phyloP scores from a whole-genome alignment of 2,113 vertebrate genomes.

The Calidris pygmaea region DNA sequence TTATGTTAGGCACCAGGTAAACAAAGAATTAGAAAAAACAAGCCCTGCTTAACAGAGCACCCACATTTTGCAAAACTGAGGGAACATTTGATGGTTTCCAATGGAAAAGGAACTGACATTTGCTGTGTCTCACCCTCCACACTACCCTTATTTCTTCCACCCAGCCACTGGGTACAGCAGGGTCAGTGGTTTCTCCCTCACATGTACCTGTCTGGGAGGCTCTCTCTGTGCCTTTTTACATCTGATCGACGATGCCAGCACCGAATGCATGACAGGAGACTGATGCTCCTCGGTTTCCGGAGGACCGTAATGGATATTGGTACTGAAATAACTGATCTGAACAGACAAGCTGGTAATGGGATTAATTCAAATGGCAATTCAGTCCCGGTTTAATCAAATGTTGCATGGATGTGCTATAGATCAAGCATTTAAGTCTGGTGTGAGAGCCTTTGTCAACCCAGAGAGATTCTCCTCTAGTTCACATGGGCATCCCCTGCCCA shows the following conservation, averaged over 20 bases:
- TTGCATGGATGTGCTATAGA: not conserved
- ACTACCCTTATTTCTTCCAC: not conserved
- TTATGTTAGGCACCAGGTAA: not conserved
- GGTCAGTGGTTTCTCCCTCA: not conserved
- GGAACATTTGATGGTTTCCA: not conserved
- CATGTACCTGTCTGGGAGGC: not conserved
- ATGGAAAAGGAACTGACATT: not conserved
- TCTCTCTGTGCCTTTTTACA: not conserved
- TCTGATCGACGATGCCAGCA: not conserved
- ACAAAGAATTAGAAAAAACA: not conserved
- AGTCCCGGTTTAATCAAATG: not conserved
- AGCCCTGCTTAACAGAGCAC: not conserved
- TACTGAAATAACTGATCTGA: not conserved
- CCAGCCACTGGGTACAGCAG: too few relatives aligned
- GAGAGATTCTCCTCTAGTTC: not conserved
- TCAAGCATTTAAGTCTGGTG: not conserved
- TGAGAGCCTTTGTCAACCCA: not conserved
- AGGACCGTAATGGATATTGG: not conserved
- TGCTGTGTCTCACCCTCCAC: not conserved
- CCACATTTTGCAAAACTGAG: not conserved
- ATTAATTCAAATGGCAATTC: not conserved
- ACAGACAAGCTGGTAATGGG: not conserved
- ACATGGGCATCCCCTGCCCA: not conserved
- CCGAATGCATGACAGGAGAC: accelerated
- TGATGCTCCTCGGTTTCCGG: not conserved